Evolutionary conservation across 1,140 invertebrate genomes (phyloP).

Genomic region (Manduca sexta): DNA sequence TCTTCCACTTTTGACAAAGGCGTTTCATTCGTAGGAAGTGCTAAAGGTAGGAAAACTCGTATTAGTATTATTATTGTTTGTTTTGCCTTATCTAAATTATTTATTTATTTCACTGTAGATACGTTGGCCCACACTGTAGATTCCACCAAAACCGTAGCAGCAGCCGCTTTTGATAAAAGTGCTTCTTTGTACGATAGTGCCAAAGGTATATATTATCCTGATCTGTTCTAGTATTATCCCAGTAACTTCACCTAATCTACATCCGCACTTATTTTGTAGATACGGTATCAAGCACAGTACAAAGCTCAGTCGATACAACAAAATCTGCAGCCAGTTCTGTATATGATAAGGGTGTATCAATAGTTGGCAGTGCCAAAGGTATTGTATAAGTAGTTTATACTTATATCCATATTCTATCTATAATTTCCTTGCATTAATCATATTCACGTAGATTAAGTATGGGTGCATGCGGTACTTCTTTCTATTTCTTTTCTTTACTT

Average conservation of each 20-base stretch:
- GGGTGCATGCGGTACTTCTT: slow-evolving; percentile 8
- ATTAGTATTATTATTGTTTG: background rate
- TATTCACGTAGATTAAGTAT: background rate
- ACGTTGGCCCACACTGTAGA: slow-evolving; percentile 14
- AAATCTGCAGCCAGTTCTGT: slow-evolving; percentile 14
- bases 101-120: slow-evolving; percentile 9
- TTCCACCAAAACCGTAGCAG: slow-evolving; percentile 9
- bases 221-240: too few relatives aligned
- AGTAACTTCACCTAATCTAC: too few relatives aligned
- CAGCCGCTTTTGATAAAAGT: slow-evolving; percentile 6
- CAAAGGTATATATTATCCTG: slow-evolving; percentile 7
- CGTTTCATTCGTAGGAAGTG: slow-evolving; percentile 29
- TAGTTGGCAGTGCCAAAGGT: slow-evolving; percentile 21
- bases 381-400: slow-evolving; percentile 2
- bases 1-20: slow-evolving; percentile 40
- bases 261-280: slow-evolving; percentile 8
- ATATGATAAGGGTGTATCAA: slow-evolving; percentile 12
- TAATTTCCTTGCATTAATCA: background rate
- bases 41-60: slow-evolving; percentile 35
- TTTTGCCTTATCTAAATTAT: background rate
- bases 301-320: slow-evolving; percentile 19
- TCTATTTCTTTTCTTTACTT: slow-evolving; percentile 9
- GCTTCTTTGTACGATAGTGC: slow-evolving; percentile 4
- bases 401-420: background rate
- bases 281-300: slow-evolving; percentile 8